Evolutionary conservation across 2,113 vertebrate species (phyloP).

Genomic region (Athene cunicularia): DNA sequence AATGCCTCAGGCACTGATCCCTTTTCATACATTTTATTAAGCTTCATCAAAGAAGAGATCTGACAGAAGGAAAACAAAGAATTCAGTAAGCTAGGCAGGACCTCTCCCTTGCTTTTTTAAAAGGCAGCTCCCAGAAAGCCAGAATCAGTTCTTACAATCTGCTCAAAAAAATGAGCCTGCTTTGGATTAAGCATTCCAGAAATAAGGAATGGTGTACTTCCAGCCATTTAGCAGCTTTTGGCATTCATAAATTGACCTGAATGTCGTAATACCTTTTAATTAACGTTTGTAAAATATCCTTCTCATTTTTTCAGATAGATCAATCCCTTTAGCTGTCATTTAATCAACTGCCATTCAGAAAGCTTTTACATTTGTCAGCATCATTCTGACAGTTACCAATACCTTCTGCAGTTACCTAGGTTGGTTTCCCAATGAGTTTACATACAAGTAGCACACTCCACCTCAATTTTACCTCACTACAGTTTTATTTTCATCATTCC

Average conservation of each 20-base stretch:
- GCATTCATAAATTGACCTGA: not conserved
- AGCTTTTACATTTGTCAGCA: not conserved
- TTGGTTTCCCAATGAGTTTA: not conserved
- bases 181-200: not conserved
- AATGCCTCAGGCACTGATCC: not conserved
- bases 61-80: not conserved
- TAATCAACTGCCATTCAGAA: not conserved
- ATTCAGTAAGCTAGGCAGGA: not conserved
- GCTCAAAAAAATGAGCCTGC: not conserved
- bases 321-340: not conserved
- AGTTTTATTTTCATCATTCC: not conserved
- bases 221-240: not conserved
- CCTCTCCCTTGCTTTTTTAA: not conserved
- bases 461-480: not conserved
- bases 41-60: not conserved
- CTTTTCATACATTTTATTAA: not conserved
- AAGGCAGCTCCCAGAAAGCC: not conserved
- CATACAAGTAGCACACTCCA: not conserved
- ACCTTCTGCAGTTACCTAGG: not conserved
- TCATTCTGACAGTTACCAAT: not conserved
- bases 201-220: not conserved
- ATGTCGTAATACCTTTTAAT: not conserved
- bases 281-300: not conserved
- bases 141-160: not conserved
- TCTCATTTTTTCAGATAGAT: not conserved